Conservation (phyloP, 2,888 invertebrate species). For the Synergus japonicus region DNA sequence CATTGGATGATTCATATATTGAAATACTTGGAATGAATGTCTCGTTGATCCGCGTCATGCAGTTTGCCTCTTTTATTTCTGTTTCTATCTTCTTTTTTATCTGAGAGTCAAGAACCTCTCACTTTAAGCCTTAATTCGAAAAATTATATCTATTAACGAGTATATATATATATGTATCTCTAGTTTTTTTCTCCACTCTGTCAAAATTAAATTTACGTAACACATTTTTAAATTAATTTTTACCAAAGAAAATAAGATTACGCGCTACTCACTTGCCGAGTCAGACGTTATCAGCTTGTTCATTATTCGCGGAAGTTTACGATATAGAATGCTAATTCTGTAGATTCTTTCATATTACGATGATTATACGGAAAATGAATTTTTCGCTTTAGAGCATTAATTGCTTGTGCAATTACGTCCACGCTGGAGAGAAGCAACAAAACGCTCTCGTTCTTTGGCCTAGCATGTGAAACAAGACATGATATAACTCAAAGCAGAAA, state of each 20-base stretch:
- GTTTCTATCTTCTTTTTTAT: not conserved
- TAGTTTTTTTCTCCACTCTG: not conserved
- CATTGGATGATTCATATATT: conserved; percentile 2
- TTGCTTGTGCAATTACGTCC: conserved; percentile 55
- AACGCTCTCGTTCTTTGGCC: not conserved
- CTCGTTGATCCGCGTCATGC: not conserved
- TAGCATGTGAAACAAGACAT: not conserved
- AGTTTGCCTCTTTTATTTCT: not conserved
- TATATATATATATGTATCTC: not conserved
- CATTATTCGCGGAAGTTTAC: not conserved
- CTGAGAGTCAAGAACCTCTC: not conserved
- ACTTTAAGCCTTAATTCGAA: not conserved
- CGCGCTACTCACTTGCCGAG: not conserved
- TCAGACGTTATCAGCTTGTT: not conserved
- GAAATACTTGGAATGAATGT: not conserved
- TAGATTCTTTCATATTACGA: not conserved
- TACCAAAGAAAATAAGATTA: not conserved
- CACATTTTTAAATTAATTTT: not conserved
- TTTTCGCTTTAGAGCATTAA: conserved; percentile 45
- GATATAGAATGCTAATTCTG: not conserved
- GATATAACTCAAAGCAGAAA: not conserved
- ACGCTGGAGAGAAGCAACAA: conserved; percentile 7
- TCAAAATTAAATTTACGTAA: not conserved
- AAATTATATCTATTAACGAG: not conserved
- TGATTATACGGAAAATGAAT: not conserved